Base-by-base conservation (phyloP, 2,888 invertebrate species). In the Unio pictorum region DNA sequence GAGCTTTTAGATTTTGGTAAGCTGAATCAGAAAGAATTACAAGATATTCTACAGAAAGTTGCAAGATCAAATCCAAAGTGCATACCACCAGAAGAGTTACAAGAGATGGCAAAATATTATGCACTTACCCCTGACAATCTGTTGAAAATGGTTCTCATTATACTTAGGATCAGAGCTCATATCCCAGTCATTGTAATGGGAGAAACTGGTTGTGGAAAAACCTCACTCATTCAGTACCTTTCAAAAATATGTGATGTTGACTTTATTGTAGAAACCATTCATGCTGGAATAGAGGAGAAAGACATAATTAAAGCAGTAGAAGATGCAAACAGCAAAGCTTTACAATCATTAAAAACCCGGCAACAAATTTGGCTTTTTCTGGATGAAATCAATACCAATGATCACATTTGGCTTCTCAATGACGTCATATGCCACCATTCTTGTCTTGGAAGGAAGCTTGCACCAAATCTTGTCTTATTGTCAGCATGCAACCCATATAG, bases 191-290 rank as follows among this genome's bases (percentile, higher is more conserved):
- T 84, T 17, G 74, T 84, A 5, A 84, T 84, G 84, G 83, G 84
- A n/a, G 84, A 84, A 67, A 84, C 84, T 5, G 84, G 84, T 4
- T 84, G 84, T 77, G 84, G 84, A 20, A 84, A 84, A 72, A 84
- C 84, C 18, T 82, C 82, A 11, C 73, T 84, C 1, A 77, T 84
- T 20, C 68, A 76, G 28, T 83, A 77, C 64, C 74, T 83, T 7
- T 76, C 83, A 5, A 61, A 57, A 26, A 71, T 81, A n/a, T 79
- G 77, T 71, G 81, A 73, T 61, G 74, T 80, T 1, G 54, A 73
- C 0, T 78, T 83, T 60, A 68, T 74, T 17, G 74, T 82, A 0
- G n/a, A 80, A 26, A 81, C 79, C 63, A 80, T 83, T n/a, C 83
- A 83, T 78, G 83, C 83, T 17, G 83, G 83, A 15, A 66, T 76